These are phyloP conservation scores for Arizona elegans DNA, from an alignment of 2,113 vertebrate species.

Conservation along the genomic window DNA sequence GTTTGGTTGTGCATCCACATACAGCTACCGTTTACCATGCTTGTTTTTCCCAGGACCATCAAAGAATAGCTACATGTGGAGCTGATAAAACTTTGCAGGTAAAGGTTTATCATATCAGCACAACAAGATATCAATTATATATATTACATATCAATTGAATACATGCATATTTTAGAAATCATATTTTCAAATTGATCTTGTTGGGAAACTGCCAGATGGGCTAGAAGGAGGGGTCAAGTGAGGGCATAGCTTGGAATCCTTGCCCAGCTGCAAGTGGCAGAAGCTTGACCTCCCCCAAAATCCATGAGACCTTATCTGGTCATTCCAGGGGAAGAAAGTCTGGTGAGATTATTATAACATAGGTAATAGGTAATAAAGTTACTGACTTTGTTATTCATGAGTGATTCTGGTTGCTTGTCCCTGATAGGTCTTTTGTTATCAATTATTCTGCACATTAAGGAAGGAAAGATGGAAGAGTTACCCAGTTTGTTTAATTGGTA, in stretches of 20 bases:
- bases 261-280: not conserved
- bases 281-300: not conserved
- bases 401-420: not conserved
- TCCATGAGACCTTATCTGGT: not conserved
- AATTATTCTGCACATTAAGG: not conserved
- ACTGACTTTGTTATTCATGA: not conserved
- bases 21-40: constrained; percentile 87
- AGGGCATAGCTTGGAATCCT: not conserved
- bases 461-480: not conserved
- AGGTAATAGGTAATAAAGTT: not conserved
- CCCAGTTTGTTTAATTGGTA: not conserved
- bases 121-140: not conserved
- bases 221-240: not conserved
- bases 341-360: not conserved
- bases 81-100: constrained; percentile 89
- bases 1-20: constrained; percentile 88
- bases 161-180: not conserved
- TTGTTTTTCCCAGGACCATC: constrained; percentile 88
- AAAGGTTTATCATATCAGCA: constrained; percentile 29
- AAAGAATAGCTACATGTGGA: constrained; percentile 90
- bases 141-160: not conserved
- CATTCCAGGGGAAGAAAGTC: not conserved
- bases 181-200: not conserved
- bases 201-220: not conserved
- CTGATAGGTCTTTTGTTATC: not conserved